Base-by-base conservation (phyloP, 2,888 invertebrate species). In the Drosophila anomalata region DNA sequence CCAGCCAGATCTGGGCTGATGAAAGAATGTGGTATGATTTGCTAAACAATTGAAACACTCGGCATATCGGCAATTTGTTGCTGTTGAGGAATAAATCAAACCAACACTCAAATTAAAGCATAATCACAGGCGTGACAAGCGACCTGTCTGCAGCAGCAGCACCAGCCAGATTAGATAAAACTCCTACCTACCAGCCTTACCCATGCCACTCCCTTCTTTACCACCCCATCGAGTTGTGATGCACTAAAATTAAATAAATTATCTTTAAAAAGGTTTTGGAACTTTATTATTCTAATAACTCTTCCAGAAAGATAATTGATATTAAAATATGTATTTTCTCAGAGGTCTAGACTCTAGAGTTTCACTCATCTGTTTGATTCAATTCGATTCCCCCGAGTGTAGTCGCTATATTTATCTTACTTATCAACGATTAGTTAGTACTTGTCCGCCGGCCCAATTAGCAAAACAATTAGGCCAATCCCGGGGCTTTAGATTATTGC, bases 71-170 rank as follows among this genome's bases (percentile, higher is more conserved):
- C 48, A 29, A 42, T 50, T 48, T 20, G 36, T 51, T 54, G 24
- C 29, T 63, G 53, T 48, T 24, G 31, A 29, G 31, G 55, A 62
- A 78, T 84, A 87, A 83, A 87, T 83, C 82, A 85, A 85, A 84
- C 48, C 53, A 62, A 46, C 61, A 52, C 53, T 74, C 66, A 78
- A 82, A 86, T 86, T 79, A 75, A 78, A 79, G 79, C 80, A 86
- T 82, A 89, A 89, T 88, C 87, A 84, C 59, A 82, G 82, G 89
- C 82, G 86, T 87, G 78, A 86, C 82, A 82, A 58, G 76, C 72
- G 71, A 33, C 68, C 68, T 81, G 76, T 86, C 83, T 71, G 60
- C 51, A 58, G 57, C 54, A 22, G 44, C 55, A 54, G 63, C 52
- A 48, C 39, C 60, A 39, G 48, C 31, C 33, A 2, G 82, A 83